Conservation (phyloP, 2,113 vertebrate species). For the Ptilorrhoa leucosticta region DNA sequence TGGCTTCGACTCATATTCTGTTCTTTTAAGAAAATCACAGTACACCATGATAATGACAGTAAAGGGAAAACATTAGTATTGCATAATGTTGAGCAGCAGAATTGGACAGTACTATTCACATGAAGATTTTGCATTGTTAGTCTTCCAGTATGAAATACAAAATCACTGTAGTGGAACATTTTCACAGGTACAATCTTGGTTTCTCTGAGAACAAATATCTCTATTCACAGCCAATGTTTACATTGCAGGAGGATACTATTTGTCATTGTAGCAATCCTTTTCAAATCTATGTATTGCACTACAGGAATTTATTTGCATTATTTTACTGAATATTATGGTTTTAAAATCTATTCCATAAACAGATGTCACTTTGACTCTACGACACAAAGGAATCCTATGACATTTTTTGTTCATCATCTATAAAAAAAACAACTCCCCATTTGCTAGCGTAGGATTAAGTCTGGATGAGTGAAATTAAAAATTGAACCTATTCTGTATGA, state of each 20-base stretch:
- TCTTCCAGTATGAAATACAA: neutral
- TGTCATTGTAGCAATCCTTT: neutral
- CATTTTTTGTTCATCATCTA: neutral
- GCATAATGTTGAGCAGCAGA: neutral
- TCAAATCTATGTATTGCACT: neutral
- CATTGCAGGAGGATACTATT: neutral
- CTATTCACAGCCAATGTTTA: neutral
- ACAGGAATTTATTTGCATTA: neutral
- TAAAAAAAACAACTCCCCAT: neutral
- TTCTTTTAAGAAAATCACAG: neutral
- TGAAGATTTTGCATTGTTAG: neutral
- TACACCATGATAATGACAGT: neutral
- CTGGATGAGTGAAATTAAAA: neutral
- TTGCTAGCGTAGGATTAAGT: neutral
- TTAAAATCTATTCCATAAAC: neutral
- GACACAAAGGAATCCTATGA: neutral
- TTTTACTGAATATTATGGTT: neutral
- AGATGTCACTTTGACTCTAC: neutral
- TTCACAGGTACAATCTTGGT: neutral
- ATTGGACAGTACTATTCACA: neutral
- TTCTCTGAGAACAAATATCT: neutral
- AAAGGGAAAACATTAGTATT: neutral
- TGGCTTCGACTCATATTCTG: neutral
- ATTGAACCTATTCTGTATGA: neutral
- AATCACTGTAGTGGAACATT: neutral